phyloP scores from a whole-genome alignment of 2,888 invertebrate genomes.

The Caenorhabditis auriculariae region DNA sequence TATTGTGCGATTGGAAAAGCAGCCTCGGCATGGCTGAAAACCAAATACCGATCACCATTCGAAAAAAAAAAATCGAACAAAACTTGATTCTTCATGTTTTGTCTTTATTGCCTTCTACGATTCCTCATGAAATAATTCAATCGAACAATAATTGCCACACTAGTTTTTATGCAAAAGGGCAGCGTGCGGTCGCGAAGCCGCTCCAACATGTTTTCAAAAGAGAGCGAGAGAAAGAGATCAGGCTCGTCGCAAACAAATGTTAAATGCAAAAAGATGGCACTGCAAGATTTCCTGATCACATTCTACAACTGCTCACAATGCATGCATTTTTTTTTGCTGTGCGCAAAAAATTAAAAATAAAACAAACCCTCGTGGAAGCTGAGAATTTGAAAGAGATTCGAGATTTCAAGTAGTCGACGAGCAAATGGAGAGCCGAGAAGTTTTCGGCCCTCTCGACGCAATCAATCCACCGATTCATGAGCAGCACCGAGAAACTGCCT shows the following conservation, averaged over 20 bases:
- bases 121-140: too few relatives aligned
- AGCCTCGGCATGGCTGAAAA: slow-evolving; percentile 13
- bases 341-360: not conserved
- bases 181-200: too few relatives aligned
- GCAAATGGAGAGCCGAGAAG: slow-evolving; percentile 27
- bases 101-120: too few relatives aligned
- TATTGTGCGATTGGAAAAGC: slow-evolving; percentile 4
- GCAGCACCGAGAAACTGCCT: slow-evolving; percentile 27
- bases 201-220: too few relatives aligned
- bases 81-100: too few relatives aligned
- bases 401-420: slow-evolving; percentile 24
- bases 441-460: slow-evolving; percentile 18
- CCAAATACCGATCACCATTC: not conserved
- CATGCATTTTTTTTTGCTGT: not conserved
- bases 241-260: too few relatives aligned
- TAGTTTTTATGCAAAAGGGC: too few relatives aligned
- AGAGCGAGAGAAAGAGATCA: too few relatives aligned
- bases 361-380: slow-evolving; percentile 5
- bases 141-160: too few relatives aligned
- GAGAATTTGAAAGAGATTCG: slow-evolving; percentile 16
- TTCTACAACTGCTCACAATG: too few relatives aligned
- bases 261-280: too few relatives aligned
- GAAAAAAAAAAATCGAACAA: not conserved
- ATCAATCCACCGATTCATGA: slow-evolving; percentile 18
- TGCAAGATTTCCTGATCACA: too few relatives aligned